Conservation (phyloP, 2,888 invertebrate genomes). For the Spodoptera picta region DNA sequence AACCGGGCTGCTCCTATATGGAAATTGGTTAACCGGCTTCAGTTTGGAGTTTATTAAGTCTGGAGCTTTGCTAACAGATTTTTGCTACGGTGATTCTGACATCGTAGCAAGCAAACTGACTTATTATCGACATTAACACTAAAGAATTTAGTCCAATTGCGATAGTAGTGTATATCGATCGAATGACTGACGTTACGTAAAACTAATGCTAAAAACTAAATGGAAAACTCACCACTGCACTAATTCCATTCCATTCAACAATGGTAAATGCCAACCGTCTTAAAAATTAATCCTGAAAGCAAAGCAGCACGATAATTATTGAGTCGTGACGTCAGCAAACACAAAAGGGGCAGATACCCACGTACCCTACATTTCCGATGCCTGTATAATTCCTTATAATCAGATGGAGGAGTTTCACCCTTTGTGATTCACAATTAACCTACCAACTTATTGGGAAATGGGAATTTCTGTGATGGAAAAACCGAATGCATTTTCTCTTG, state of each 20-base stretch:
- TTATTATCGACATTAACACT: not conserved
- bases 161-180: too few relatives aligned
- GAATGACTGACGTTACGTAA: too few relatives aligned
- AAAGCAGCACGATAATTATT: not conserved
- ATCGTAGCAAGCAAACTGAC: too few relatives aligned
- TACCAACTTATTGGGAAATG: not conserved
- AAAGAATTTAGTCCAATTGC: not conserved
- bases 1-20: not conserved
- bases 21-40: constrained; percentile 1
- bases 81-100: too few relatives aligned
- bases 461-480: constrained; percentile 5
- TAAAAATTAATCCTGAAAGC: not conserved
- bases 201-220: too few relatives aligned
- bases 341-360: not conserved
- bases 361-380: not conserved
- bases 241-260: too few relatives aligned
- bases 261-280: too few relatives aligned
- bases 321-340: too few relatives aligned
- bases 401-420: constrained; percentile 16
- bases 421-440: constrained; percentile 20
- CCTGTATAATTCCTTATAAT: not conserved
- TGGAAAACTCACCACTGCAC: too few relatives aligned
- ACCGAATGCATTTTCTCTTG: constrained; percentile 5
- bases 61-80: not conserved
- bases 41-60: not conserved